Evolutionary conservation across 2,113 vertebrate genomes (phyloP).

Genomic region (Abramis brama): DNA sequence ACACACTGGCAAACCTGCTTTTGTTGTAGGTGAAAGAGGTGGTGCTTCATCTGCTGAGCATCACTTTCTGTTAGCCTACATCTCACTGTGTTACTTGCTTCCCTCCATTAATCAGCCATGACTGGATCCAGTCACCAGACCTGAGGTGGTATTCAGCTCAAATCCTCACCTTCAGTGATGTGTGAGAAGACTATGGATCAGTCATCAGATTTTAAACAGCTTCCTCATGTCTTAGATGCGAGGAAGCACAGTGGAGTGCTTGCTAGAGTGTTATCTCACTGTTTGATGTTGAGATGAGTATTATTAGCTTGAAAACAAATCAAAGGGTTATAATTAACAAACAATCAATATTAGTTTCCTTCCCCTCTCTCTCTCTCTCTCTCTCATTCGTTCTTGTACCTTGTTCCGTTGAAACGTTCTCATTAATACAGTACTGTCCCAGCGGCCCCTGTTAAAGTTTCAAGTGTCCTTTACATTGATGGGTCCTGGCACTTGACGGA

Average conservation of each 20-base stretch:
- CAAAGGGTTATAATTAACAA: slow-evolving; percentile 49
- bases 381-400: neutral
- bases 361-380: neutral
- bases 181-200: neutral
- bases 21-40: neutral
- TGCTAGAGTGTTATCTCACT: neutral
- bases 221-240: neutral
- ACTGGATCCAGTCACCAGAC: slow-evolving; percentile 41
- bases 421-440: slow-evolving; percentile 42
- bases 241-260: no score
- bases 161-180: neutral
- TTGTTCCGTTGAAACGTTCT: slow-evolving; percentile 2
- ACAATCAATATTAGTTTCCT: slow-evolving; percentile 34
- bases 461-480: slow-evolving; percentile 64
- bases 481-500: slow-evolving; percentile 63
- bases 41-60: slow-evolving; percentile 4
- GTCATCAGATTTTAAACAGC: neutral
- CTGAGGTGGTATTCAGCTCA: neutral
- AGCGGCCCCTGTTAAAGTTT: slow-evolving; percentile 37
- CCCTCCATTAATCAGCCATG: slow-evolving; percentile 23
- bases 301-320: neutral
- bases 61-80: neutral
- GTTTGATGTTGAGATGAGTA: neutral
- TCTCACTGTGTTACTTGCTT: neutral
- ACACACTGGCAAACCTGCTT: neutral